Evolutionary conservation across 2,797 vertebrate genomes (phyloP).

Genomic region (Epinephelus malabaricus): DNA sequence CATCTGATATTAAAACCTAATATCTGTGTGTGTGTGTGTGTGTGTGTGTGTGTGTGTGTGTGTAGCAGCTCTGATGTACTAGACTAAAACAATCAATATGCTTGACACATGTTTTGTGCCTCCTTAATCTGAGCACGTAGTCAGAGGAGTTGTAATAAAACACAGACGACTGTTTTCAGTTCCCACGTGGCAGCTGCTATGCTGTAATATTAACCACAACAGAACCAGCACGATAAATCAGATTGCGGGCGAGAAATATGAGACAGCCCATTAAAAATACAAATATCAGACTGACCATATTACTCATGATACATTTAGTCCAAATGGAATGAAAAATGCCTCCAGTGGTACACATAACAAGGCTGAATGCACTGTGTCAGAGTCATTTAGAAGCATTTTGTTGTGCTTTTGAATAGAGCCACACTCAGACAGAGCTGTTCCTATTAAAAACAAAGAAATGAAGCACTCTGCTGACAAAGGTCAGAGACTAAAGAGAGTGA

Average conservation of each 20-base stretch:
- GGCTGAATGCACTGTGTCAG: conserved; percentile 31
- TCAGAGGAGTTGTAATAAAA: conserved; percentile 38
- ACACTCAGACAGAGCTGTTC: neutral
- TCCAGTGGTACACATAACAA: conserved; percentile 25
- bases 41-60: neutral
- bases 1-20: neutral
- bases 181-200: conserved; percentile 21
- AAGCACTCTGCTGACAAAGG: neutral
- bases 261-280: conserved; percentile 54
- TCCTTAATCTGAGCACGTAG: conserved; percentile 19
- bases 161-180: conserved; percentile 20
- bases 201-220: conserved; percentile 22
- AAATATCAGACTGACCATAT: conserved; percentile 50
- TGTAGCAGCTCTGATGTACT: conserved; percentile 6
- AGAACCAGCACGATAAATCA: conserved; percentile 48
- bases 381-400: conserved; percentile 16
- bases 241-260: conserved; percentile 13
- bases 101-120: conserved; percentile 3
- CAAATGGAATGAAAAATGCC: conserved; percentile 58
- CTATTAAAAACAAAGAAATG: neutral
- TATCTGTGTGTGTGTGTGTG: too few relatives aligned
- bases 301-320: conserved; percentile 54
- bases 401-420: conserved; percentile 13
- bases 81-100: conserved; percentile 1
- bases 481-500: conserved; percentile 8